A percentile compares a stretch with the other conserved stretches of the same genome.
These are phyloP conservation scores for Gila orcuttii DNA, from an alignment of 2,113 vertebrate species.

Conservation along the genomic window DNA sequence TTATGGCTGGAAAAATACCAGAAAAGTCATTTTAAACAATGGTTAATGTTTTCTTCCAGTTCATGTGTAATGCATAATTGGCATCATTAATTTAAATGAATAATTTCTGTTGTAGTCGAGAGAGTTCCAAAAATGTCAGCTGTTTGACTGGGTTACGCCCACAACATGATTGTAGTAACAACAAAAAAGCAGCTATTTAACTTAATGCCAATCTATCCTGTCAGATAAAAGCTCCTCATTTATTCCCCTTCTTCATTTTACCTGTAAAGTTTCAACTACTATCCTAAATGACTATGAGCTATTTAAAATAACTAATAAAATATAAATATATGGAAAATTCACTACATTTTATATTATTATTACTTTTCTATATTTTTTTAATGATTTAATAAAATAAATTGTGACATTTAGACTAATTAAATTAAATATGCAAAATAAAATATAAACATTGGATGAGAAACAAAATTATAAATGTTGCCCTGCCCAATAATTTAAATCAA, in stretches of 20 bases:
- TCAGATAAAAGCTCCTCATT: not conserved
- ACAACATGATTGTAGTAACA: not conserved
- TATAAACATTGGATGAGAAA: not conserved
- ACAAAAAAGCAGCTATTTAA: not conserved
- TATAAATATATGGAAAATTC: not conserved
- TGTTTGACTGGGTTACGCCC: not conserved
- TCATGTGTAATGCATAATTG: not conserved
- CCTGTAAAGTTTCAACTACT: not conserved
- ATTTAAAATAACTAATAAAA: not conserved
- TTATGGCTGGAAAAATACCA: not conserved
- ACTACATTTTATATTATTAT: not conserved
- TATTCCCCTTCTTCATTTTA: not conserved
- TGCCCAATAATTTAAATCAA: not conserved
- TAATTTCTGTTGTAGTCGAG: constrained; percentile 13
- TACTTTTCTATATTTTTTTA: not conserved
- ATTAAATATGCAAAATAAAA: not conserved
- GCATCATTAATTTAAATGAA: not conserved
- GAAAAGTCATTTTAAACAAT: not conserved
- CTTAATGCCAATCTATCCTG: not conserved
- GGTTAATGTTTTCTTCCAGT: not conserved
- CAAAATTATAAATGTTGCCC: not conserved
- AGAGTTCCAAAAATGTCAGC: constrained; percentile 38
- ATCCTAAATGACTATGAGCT: not conserved
- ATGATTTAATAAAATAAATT: not conserved
- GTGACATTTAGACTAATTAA: no score